A percentile compares a stretch with the other conserved stretches of the same genome.
Conservation (phyloP, 2,797 vertebrate genomes). For the Mormyrops attenuatus region DNA sequence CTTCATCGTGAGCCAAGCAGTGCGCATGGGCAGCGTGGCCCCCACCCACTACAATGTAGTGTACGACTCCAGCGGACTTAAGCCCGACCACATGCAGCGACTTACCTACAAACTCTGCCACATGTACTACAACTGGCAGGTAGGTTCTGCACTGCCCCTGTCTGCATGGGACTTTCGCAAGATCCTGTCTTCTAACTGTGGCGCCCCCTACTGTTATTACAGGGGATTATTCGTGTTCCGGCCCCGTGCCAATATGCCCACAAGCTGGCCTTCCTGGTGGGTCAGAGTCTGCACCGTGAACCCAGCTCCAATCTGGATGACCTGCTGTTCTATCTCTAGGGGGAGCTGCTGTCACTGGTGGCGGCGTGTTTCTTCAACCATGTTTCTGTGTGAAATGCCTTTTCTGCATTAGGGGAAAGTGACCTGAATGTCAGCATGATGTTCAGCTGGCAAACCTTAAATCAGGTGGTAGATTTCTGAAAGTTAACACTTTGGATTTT, state of each 20-base stretch:
- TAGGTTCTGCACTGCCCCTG: conserved; percentile 38
- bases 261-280: conserved; percentile 90
- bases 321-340: conserved; percentile 77
- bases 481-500: neutral
- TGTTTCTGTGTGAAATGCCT: neutral
- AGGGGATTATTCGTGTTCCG: conserved; percentile 88
- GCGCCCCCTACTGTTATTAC: conserved; percentile 1
- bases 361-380: neutral
- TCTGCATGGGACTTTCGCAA: neutral
- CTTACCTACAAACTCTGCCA: conserved; percentile 95
- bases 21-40: conserved; percentile 70
- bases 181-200: conserved; percentile 18
- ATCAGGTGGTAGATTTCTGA: neutral
- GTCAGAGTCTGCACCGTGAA: conserved; percentile 84
- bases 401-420: neutral
- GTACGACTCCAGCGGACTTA: conserved; percentile 83
- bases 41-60: conserved; percentile 94
- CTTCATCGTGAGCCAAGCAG: conserved; percentile 85
- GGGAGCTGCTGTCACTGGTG: neutral
- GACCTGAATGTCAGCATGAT: neutral
- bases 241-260: conserved; percentile 95
- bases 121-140: conserved; percentile 96
- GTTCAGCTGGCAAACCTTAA: neutral
- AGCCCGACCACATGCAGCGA: conserved; percentile 90
- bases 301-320: conserved; percentile 70